Evolutionary conservation across 2,888 invertebrate genomes (phyloP), one percentile per base, ranked within the genome.

Genomic region (Eristalis pertinax): DNA sequence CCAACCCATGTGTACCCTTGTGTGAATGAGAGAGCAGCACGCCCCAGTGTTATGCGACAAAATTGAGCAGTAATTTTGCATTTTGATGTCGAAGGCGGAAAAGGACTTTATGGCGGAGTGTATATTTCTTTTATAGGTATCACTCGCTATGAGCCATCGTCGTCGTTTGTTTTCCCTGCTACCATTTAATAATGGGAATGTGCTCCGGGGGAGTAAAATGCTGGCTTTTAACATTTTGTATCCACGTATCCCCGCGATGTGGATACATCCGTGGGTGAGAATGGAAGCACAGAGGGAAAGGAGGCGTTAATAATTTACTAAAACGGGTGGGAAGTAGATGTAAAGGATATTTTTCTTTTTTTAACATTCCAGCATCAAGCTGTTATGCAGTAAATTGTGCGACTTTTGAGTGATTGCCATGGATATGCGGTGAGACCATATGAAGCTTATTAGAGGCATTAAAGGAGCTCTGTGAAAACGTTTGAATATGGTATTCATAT

Each of bases 51-150:
- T 35, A 67, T 70, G 67, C 63, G 63, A 56, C 19, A 35, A 60
- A 78, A 70, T 75, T 80, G 35, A 72, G 70, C 60, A 72, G 72
- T 67, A 50, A 60, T 72, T 84, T 84, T 63, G 72, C 67, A 76
- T 72, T 84, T 75, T 70, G 70, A 76, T 72, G 60, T 76, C 70
- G 38, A 43, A 50, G 35, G 67, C 41, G 70, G 81, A 62, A 43
- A 19, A 70, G 64, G 60, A 65, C 81, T 75, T 75, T 81, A 75
- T 56, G 56, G 38, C 60, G 68, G 15, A 68, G 41, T 35, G n/a
- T 22, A 19, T 32, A 15, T 75, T 50, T 32, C 43, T 62, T 67
- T 79, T 73, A 64, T 78, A 43, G 60, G 26, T 26, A 43, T 29
- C 22, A 19, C 74, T 26, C n/a, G 26, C 24, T 35, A 56, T 64